Evolutionary conservation across 1,140 invertebrate species (phyloP).

Genomic region (Drosophila ercepeae): DNA sequence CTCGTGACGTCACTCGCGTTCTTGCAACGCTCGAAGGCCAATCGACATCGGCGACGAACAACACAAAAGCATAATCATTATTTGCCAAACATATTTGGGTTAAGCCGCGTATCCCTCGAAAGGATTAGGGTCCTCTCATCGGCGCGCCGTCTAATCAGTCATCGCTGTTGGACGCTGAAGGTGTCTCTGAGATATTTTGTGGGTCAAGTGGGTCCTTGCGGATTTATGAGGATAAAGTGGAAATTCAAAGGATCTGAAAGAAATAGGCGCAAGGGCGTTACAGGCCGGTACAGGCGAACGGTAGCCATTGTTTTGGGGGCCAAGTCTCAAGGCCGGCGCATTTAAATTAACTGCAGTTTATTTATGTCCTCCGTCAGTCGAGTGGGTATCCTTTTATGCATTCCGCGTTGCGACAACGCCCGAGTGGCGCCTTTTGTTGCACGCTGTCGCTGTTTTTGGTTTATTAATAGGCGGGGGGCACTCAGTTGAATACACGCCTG

Average conservation of each 20-base stretch:
- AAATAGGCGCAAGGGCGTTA: conserved; percentile 13
- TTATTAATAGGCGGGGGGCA: conserved; percentile 36
- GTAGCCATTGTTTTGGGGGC: conserved; percentile 34
- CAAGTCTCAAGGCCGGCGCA: conserved; percentile 25
- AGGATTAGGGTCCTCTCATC: conserved; percentile 34
- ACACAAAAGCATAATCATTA: conserved; percentile 43
- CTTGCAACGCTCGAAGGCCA: conserved; percentile 44
- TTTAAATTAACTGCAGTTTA: conserved; percentile 50
- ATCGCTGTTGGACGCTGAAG: conserved; percentile 3
- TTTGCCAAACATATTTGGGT: conserved; percentile 53
- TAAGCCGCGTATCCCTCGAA: conserved; percentile 33
- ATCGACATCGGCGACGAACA: conserved; percentile 19
- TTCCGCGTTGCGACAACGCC: conserved; percentile 9
- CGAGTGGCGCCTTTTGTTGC: conserved; percentile 13
- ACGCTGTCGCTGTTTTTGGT: conserved; percentile 12
- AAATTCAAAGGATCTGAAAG: conserved; percentile 13
- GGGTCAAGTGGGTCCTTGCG: conserved; percentile 39
- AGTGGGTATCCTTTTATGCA: conserved; percentile 17
- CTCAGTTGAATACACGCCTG: conserved; percentile 8
- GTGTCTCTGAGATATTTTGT: conserved; percentile 27
- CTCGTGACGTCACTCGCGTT: conserved; percentile 50
- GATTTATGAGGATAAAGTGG: conserved; percentile 3
- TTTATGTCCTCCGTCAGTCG: conserved; percentile 36
- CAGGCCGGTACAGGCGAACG: conserved; percentile 38
- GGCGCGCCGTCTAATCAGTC: conserved; percentile 26